Percentiles rank a stretch among this genome's conserved stretches.
phyloP scores from a whole-genome alignment of 2,888 invertebrate species.

The Lottia gigantea region DNA sequence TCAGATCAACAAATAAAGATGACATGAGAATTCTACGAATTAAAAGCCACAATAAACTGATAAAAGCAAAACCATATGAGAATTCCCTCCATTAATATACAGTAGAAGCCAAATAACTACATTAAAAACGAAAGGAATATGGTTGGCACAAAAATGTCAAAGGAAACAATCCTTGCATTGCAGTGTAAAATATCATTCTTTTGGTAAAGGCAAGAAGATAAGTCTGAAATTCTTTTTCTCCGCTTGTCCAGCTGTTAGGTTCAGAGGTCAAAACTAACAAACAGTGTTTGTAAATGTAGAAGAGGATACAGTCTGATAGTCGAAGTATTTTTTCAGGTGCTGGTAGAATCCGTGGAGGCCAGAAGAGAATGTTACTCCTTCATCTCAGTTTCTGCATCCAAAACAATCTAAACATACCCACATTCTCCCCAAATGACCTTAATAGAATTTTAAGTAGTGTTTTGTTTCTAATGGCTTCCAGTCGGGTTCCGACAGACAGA shows the following conservation, averaged over 20 bases:
- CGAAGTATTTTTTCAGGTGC: slow-evolving; percentile 17
- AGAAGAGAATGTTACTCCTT: slow-evolving; percentile 8
- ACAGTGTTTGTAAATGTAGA: slow-evolving; percentile 13
- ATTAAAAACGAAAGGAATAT: too few relatives aligned
- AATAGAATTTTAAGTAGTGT: slow-evolving; percentile 11
- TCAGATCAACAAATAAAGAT: too few relatives aligned
- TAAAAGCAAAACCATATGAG: too few relatives aligned
- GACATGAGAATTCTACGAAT: too few relatives aligned
- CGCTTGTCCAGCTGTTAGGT: slow-evolving; percentile 16
- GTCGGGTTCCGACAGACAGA: slow-evolving; percentile 6
- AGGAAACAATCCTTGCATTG: neutral
- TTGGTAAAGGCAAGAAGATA: neutral
- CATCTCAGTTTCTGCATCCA: slow-evolving; percentile 8
- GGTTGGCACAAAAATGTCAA: too few relatives aligned
- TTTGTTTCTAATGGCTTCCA: slow-evolving; percentile 9
- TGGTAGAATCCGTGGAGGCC: slow-evolving; percentile 5
- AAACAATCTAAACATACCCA: neutral
- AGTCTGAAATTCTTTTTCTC: slow-evolving; percentile 1
- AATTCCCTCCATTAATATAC: too few relatives aligned
- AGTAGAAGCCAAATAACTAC: too few relatives aligned
- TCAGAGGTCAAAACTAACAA: slow-evolving; percentile 15
- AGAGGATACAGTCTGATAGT: slow-evolving; percentile 17
- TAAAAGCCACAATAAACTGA: too few relatives aligned
- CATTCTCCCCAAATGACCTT: slow-evolving; percentile 11
- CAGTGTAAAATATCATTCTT: slow-evolving; percentile 5